These are phyloP conservation scores for Kryptolebias marmoratus DNA, from an alignment of 2,113 vertebrate genomes.

Conservation along the genomic window DNA sequence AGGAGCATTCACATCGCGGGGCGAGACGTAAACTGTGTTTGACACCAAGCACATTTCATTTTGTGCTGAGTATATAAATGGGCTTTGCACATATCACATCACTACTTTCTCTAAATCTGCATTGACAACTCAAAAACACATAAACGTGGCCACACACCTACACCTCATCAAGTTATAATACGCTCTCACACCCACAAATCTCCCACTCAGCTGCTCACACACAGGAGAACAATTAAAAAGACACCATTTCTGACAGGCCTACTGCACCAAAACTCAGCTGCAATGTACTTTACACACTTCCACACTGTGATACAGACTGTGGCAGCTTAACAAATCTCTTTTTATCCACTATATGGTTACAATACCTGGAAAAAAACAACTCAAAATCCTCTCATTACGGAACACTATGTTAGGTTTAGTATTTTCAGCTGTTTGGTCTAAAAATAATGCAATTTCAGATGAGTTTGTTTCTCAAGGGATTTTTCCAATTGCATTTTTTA, in stretches of 20 bases:
- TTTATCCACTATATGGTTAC: constrained; percentile 29
- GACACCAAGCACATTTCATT: constrained; percentile 62
- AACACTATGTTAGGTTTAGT: too few species aligned
- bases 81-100: constrained; percentile 46
- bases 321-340: constrained; percentile 35
- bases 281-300: constrained; percentile 30
- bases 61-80: constrained; percentile 46
- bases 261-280: constrained; percentile 37
- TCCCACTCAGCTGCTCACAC: constrained; percentile 58
- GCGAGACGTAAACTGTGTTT: constrained; percentile 41
- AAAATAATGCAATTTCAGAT: not conserved
- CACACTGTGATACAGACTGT: constrained; percentile 22
- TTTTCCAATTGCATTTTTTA: too few species aligned
- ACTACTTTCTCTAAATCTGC: constrained; percentile 61
- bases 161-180: constrained; percentile 50
- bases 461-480: not conserved
- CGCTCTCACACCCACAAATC: constrained; percentile 22
- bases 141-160: constrained; percentile 55
- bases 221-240: constrained; percentile 55
- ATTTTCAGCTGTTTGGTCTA: not conserved
- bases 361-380: constrained; percentile 13
- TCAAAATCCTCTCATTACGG: not conserved
- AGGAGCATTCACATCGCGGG: constrained; percentile 31
- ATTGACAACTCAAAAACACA: constrained; percentile 58
- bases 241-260: constrained; percentile 33